Evolutionary conservation across 2,113 vertebrate species (phyloP).

Genomic region (Chrysochloris asiatica): DNA sequence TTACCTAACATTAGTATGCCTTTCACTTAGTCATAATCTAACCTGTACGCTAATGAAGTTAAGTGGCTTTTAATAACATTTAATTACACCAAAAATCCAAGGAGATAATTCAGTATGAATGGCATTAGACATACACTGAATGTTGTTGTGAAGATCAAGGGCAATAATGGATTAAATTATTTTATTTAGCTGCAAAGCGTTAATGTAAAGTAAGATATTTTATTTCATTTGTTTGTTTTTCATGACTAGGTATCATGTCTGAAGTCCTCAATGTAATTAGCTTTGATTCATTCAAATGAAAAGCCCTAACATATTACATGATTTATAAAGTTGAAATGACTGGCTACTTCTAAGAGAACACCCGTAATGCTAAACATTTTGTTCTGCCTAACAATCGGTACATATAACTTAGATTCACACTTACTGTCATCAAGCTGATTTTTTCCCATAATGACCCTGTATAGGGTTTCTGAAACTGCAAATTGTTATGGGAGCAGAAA

Average conservation of each 20-base stretch:
- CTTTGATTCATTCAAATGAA: conserved; percentile 24
- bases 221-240: conserved; percentile 56
- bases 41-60: conserved; percentile 4
- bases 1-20: background rate
- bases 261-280: conserved; percentile 33
- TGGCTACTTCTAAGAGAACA: conserved; percentile 58
- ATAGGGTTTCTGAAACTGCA: too few species aligned
- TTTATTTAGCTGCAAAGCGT: background rate
- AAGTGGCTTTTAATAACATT: conserved; percentile 53
- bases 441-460: too few species aligned
- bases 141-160: background rate
- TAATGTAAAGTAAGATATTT: conserved; percentile 39
- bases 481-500: too few species aligned
- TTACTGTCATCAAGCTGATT: too few species aligned
- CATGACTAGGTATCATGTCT: conserved; percentile 17
- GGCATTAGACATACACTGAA: background rate
- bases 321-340: conserved; percentile 51
- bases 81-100: conserved; percentile 44
- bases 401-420: background rate
- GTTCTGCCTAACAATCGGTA: conserved; percentile 46
- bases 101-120: background rate
- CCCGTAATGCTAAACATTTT: conserved; percentile 49
- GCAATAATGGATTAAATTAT: background rate
- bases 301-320: conserved; percentile 29
- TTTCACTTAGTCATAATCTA: conserved; percentile 46